Base-by-base conservation (phyloP, 2,113 vertebrate genomes). In the Tragelaphus scriptus region DNA sequence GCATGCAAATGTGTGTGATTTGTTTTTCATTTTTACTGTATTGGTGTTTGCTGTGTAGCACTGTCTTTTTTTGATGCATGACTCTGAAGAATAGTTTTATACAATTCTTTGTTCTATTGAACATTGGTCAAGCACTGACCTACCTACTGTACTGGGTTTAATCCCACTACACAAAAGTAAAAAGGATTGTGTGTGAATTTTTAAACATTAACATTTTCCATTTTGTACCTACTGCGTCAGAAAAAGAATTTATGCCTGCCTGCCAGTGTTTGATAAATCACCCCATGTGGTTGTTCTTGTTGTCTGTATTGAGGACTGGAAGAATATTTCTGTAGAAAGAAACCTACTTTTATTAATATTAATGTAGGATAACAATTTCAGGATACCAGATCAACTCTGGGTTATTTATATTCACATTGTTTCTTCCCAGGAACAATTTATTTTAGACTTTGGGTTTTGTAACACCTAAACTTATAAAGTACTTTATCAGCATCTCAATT, bases 61-160 rank as follows among this genome's bases (percentile, higher is more conserved):
- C 47, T 82, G 79, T 80, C 98, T 98, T 98, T 63, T 99, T 98
- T 97, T 98, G 98, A 98, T 99, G 98, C 98, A 98, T 94, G 95
- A 51, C 58, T 40, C 0, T 68, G 80, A 40, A 91, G n/a, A 21
- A 32, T 36, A 28, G 9, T 90, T 92, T 71, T 86, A 15, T 53
- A 58, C 30, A 92, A 2, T 61, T 71, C 30, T 86, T 59, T 95
- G 23, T 89, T 53, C 56, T 92, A 0, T 6, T n/a, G 12, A 71
- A 47, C 58, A 65, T 19, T 61, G 96, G 26, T 68, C 32, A 81
- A n/a, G 36, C 58, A 86, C 32, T 44, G 17, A 40, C 1, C 28
- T 44, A 19, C 77, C 28, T 96, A 25, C 79, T 55, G 5, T 14
- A 1, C 30, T 49, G 36, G 26, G 23, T 75, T 79, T 82, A 68